A percentile compares a stretch with the other conserved stretches of the same genome.
phyloP scores from a whole-genome alignment of 1,140 invertebrate genomes.

The Polypedilum vanderplanki region DNA sequence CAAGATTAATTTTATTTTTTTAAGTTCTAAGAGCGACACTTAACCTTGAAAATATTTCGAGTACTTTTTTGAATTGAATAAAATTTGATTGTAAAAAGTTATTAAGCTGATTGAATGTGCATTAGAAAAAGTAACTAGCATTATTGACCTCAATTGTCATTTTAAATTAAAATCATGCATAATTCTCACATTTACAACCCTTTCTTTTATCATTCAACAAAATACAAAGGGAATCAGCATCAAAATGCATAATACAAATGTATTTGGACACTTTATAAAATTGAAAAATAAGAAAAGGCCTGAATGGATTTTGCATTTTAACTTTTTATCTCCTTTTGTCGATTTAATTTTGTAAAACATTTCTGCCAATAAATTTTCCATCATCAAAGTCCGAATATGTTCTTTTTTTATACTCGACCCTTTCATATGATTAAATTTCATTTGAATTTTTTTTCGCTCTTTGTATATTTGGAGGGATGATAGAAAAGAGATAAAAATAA shows the following conservation, averaged over 20 bases:
- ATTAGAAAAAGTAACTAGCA: too few species aligned
- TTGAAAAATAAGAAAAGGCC: background rate
- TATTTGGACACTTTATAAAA: conserved; percentile 14
- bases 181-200: background rate
- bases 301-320: background rate
- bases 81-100: too few species aligned
- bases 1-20: conserved; percentile 7
- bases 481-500: too few species aligned
- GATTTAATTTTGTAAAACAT: background rate
- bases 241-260: background rate
- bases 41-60: too few species aligned
- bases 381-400: background rate
- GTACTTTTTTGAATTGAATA: too few species aligned
- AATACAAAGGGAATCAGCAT: background rate
- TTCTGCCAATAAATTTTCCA: background rate
- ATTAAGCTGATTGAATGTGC: too few species aligned
- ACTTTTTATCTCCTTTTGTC: background rate
- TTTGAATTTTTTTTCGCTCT: too few species aligned
- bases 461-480: too few species aligned
- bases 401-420: background rate
- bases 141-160: too few species aligned
- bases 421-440: background rate
- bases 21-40: too few species aligned
- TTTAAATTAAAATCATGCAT: too few species aligned
- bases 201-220: background rate